Base-by-base conservation (phyloP, 2,888 invertebrate genomes). In the Incurvaria masculella region DNA sequence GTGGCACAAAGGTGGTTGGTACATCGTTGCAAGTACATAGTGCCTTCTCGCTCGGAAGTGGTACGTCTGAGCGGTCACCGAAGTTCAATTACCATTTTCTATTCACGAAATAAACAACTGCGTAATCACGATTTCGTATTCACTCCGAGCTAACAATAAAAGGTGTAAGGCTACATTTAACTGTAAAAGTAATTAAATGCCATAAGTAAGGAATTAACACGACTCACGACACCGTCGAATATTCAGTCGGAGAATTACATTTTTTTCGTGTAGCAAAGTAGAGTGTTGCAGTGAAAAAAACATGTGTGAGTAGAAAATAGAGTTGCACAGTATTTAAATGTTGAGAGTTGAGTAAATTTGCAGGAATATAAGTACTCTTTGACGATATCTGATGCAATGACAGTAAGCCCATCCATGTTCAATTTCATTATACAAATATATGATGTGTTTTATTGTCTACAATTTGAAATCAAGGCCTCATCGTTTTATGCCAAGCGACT, bases 101-200 rank as follows among this genome's bases (percentile, higher is more conserved):
- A 45, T 51, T 48, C 40, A 47, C 50, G 65, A 70, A 71, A 67
- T 64, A 66, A 66, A 69, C 64, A 65, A 65, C 61, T 54, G 57
- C 52, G 54, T 55, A 61, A 62, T 70, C 69, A 69, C 67, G 68
- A 61, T 62, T 57, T 55, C 19, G 58, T 59, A 56, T 63, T 66
- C 64, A 60, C 56, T 57, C 55, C 44, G 18, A 41, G 18, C 21
- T 53, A 64, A 61, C 65, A 61, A 67, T 66, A 63, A 62, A 66
- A 69, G 66, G 67, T 67, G 61, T 69, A 66, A 69, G 64, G 61
- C 62, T 62, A 61, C 62, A 56, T 59, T 57, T 66, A 73, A 72
- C 72, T 68, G 74, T 71, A 73, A 67, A 72, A 62, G 64, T 72
- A 73, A 74, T 73, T 72, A 72, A 33, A 33, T 65, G 66, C 63